phyloP scores from a whole-genome alignment of 2,888 invertebrate species.

The Drosophila antonietae region DNA sequence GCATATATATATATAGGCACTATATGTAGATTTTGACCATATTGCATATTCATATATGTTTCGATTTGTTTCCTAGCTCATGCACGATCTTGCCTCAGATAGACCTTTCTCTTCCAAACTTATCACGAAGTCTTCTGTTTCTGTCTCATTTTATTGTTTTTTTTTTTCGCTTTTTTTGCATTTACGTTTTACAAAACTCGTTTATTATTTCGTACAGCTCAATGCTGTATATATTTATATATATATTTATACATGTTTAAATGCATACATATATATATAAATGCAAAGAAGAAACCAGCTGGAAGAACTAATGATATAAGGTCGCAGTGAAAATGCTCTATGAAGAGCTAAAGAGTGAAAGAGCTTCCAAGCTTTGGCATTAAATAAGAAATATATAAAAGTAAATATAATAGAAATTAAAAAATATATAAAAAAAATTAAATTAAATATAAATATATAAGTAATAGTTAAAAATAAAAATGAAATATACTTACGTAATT shows the following conservation, averaged over 20 bases:
- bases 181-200: slow-evolving; percentile 39
- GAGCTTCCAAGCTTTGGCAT: not conserved
- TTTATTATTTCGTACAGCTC: slow-evolving; percentile 20
- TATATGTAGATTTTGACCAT: slow-evolving; percentile 12
- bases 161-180: slow-evolving; percentile 6
- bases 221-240: slow-evolving; percentile 13
- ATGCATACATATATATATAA: slow-evolving; percentile 4
- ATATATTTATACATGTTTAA: not conserved
- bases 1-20: not conserved
- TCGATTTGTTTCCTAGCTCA: slow-evolving; percentile 1
- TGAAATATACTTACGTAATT: too few relatives aligned
- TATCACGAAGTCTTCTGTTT: slow-evolving; percentile 8
- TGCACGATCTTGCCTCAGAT: not conserved
- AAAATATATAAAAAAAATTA: too few relatives aligned
- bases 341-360: not conserved
- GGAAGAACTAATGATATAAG: not conserved
- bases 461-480: too few relatives aligned
- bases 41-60: slow-evolving; percentile 1
- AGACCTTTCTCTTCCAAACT: slow-evolving; percentile 24
- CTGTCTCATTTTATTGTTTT: not conserved
- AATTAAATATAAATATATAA: too few relatives aligned
- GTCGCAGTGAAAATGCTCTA: slow-evolving; percentile 1
- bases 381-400: too few relatives aligned
- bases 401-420: too few relatives aligned
- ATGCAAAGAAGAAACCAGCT: slow-evolving; percentile 22